Percentiles rank a stretch among this genome's conserved stretches.
phyloP scores from a whole-genome alignment of 2,888 invertebrate genomes.

The Lycophotia porphyrea region DNA sequence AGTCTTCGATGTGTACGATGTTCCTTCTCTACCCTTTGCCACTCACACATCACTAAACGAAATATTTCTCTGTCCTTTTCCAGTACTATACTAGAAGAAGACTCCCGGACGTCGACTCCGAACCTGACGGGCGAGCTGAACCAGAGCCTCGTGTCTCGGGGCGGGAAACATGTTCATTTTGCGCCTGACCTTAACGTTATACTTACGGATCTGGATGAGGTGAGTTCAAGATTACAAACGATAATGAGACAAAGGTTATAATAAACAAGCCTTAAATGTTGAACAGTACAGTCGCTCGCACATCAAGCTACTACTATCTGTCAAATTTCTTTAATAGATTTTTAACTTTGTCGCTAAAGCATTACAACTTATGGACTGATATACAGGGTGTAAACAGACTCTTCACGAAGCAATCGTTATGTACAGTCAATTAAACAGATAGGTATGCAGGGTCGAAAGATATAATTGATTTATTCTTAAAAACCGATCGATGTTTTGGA shows the following conservation, averaged over 20 bases:
- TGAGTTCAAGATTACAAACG: slow-evolving; percentile 23
- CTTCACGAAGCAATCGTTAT: too few relatives aligned
- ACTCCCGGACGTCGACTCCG: slow-evolving; percentile 74
- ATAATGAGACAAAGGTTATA: neutral
- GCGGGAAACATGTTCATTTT: slow-evolving; percentile 91
- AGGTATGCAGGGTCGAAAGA: too few relatives aligned
- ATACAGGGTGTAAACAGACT: too few relatives aligned
- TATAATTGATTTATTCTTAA: too few relatives aligned
- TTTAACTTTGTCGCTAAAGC: too few relatives aligned
- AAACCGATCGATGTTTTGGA: too few relatives aligned
- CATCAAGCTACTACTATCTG: too few relatives aligned
- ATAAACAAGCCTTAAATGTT: neutral
- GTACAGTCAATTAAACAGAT: too few relatives aligned
- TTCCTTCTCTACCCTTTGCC: neutral
- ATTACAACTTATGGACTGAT: too few relatives aligned
- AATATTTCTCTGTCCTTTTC: slow-evolving; percentile 19
- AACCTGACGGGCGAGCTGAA: slow-evolving; percentile 72
- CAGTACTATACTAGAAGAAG: slow-evolving; percentile 71
- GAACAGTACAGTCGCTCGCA: too few relatives aligned
- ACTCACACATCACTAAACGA: neutral
- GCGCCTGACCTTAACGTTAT: slow-evolving; percentile 92
- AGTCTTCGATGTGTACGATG: neutral
- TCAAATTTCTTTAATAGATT: too few relatives aligned
- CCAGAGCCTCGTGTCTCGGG: slow-evolving; percentile 74
- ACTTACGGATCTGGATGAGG: slow-evolving; percentile 91